Evolutionary conservation across 2,797 vertebrate species (phyloP).

Genomic region (Crenichthys baileyi): DNA sequence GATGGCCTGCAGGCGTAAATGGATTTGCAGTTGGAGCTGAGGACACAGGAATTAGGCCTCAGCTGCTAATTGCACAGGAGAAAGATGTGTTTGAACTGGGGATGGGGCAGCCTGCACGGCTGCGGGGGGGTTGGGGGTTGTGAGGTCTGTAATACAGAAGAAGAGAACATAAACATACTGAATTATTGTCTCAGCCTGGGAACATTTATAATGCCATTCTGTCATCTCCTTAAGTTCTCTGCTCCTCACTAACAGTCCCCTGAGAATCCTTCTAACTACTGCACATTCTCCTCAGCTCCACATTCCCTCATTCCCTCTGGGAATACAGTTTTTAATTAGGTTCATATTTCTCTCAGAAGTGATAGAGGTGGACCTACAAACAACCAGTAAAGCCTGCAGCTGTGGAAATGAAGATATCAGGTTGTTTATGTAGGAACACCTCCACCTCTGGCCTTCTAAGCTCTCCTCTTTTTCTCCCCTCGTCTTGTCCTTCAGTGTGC

Average conservation of each 20-base stretch:
- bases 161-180: neutral
- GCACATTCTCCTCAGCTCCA: too few species aligned
- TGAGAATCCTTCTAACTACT: neutral
- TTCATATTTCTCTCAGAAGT: neutral
- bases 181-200: too few species aligned
- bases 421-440: neutral
- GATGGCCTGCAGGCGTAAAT: slow-evolving; percentile 50
- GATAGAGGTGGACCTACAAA: neutral
- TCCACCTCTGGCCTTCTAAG: neutral
- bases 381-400: neutral
- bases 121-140: slow-evolving; percentile 7
- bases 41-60: slow-evolving; percentile 63
- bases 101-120: slow-evolving; percentile 39
- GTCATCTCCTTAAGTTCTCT: neutral
- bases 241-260: neutral
- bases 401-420: neutral
- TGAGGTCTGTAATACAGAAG: neutral
- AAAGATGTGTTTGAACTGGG: slow-evolving; percentile 58
- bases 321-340: neutral
- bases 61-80: slow-evolving; percentile 58
- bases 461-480: neutral
- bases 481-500: neutral
- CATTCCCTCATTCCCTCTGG: neutral
- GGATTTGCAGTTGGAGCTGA: slow-evolving; percentile 53
- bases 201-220: neutral